Percentiles rank a stretch among this genome's conserved stretches.
phyloP scores from a whole-genome alignment of 2,797 vertebrate genomes.

The Sciurus carolinensis region DNA sequence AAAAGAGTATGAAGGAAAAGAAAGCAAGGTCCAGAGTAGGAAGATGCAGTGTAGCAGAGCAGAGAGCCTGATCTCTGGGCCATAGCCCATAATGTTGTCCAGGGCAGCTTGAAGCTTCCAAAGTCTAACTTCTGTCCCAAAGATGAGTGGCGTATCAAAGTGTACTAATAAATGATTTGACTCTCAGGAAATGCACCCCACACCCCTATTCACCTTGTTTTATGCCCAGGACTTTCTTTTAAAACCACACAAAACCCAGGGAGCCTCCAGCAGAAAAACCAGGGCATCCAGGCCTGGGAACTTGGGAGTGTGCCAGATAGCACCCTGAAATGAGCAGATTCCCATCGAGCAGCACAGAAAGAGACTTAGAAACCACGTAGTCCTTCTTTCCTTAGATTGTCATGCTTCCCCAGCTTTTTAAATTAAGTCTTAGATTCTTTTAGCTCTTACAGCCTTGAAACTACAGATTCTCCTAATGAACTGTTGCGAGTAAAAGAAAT shows the following conservation, averaged over 20 bases:
- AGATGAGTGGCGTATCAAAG: neutral
- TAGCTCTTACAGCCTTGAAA: neutral
- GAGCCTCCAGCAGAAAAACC: neutral
- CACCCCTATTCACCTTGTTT: neutral
- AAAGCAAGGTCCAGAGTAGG: neutral
- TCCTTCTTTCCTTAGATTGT: conserved; percentile 8
- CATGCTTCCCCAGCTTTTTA: neutral
- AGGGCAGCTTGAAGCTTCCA: neutral
- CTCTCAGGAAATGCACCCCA: neutral
- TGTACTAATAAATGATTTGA: neutral
- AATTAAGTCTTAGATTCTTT: neutral
- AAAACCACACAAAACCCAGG: neutral
- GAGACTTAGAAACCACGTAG: neutral
- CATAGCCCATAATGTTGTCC: neutral
- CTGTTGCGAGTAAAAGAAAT: conserved; percentile 38
- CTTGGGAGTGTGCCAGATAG: neutral
- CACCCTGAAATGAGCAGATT: neutral
- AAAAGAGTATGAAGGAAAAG: neutral
- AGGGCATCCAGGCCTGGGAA: neutral
- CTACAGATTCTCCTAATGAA: conserved; percentile 21
- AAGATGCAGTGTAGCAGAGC: neutral
- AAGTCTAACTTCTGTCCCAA: neutral
- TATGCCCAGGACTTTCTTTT: neutral
- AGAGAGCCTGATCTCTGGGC: neutral
- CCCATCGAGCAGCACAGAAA: neutral